phyloP scores from a whole-genome alignment of 2,797 vertebrate species.

The Furcifer pardalis region DNA sequence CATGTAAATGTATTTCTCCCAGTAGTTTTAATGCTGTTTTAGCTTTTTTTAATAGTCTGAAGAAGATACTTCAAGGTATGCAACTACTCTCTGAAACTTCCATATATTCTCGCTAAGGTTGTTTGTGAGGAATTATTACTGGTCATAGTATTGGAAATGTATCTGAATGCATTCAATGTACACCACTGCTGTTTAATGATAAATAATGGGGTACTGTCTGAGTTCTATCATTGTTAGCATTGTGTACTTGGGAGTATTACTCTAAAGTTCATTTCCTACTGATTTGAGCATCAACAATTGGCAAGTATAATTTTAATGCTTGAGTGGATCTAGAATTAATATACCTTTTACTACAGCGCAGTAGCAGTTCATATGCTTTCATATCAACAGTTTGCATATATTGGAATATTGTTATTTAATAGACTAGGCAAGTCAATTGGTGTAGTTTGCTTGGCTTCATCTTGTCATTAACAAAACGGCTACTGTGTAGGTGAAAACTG shows the following conservation, averaged over 20 bases:
- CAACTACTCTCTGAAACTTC: not conserved
- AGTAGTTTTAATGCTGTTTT: not conserved
- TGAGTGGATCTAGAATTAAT: not conserved
- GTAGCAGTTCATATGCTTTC: not conserved
- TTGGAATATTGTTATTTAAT: not conserved
- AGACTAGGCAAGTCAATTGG: not conserved
- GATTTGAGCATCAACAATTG: not conserved
- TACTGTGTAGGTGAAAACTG: not conserved
- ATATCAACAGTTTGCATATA: not conserved
- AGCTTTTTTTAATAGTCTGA: fast-evolving
- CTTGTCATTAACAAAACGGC: not conserved
- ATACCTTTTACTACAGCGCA: not conserved
- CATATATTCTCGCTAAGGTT: not conserved
- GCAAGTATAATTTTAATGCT: not conserved
- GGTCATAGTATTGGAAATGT: not conserved
- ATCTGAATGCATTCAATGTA: not conserved
- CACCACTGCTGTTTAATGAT: not conserved
- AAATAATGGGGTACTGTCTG: not conserved
- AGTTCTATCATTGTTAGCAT: not conserved
- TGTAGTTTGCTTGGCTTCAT: not conserved
- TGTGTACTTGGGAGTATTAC: fast-evolving
- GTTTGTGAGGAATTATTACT: not conserved
- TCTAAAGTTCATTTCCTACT: slow-evolving; percentile 1
- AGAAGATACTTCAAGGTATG: not conserved
- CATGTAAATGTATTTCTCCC: not conserved